Base-by-base conservation (phyloP, 2,888 invertebrate species). In the Pristionchus mayeri region DNA sequence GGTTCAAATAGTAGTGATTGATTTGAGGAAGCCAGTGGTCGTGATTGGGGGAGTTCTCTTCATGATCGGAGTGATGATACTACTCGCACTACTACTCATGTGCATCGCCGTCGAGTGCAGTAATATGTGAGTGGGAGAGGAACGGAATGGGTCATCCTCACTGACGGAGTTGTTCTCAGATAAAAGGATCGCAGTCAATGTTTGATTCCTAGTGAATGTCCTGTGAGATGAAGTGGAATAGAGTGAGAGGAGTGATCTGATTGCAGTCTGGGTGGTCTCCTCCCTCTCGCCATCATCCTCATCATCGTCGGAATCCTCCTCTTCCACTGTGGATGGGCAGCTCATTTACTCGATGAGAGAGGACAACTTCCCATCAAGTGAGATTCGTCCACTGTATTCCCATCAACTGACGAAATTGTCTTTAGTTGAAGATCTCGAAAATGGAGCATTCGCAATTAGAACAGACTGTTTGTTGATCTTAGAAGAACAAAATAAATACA, bases 321-420 rank as follows among this genome's bases (percentile, higher is more conserved):
- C 24, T 89, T 92, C 87, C 92, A 92, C 84, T 92, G 92, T 86
- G 92, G 92, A 84, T 92, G 92, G 89, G 92, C 92, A 13, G 92
- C 92, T 37, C 91, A 92, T 86, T 89, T 92, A n/a, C 86, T 92
- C 24, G 91, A 92, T 75, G 88, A 89, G 50, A 87, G 87, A n/a
- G 91, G 91, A 84, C 88, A 89, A 24, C 87, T 92, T 50, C 90
- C 90, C 18, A 87, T 89, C 82, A 91, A 91, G 88, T 89, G 84
- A 87, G 21, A 48, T 16, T 52, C 48, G 34, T 50, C 37, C 83
- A 44, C 13, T 44, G 44, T 44, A 44, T 13, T 44, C 44, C 44
- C 44, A 44, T 44, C n/a, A n/a, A n/a, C n/a, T n/a, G n/a, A n/a
- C n/a, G n/a, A n/a, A n/a, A n/a, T n/a, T n/a, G n/a, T n/a, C n/a